Evolutionary conservation across 2,888 invertebrate genomes (phyloP).

Genomic region (Orchestes rusci): DNA sequence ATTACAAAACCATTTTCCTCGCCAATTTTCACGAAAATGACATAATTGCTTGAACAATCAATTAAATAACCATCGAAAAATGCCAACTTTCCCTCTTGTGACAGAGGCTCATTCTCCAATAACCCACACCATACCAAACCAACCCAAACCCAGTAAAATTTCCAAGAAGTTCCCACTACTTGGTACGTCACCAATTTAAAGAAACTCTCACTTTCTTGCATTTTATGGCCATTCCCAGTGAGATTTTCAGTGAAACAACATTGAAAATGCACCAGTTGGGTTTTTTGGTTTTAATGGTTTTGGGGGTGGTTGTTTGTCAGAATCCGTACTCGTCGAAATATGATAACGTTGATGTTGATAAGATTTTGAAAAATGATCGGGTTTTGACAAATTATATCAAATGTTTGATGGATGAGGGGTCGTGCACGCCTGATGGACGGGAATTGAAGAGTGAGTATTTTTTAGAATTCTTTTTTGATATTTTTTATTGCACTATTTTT

Average conservation of each 20-base stretch:
- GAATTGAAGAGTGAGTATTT: conserved; percentile 53
- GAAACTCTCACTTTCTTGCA: neutral
- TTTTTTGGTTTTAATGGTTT: conserved; percentile 8
- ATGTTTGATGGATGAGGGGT: conserved; percentile 54
- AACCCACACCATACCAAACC: no score
- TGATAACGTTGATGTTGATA: conserved; percentile 53
- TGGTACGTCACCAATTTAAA: neutral
- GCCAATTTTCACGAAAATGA: no score
- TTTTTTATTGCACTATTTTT: neutral
- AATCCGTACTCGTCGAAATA: conserved; percentile 45
- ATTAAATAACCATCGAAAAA: no score
- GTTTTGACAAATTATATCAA: conserved; percentile 55
- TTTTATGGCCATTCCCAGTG: no score
- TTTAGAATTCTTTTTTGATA: conserved; percentile 1
- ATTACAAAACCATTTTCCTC: no score
- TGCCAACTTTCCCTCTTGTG: no score
- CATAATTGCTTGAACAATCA: no score
- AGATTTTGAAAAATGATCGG: conserved; percentile 50
- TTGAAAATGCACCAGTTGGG: conserved; percentile 9
- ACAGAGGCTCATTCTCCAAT: no score
- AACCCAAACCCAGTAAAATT: no score
- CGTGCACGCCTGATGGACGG: conserved; percentile 53
- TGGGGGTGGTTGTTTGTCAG: conserved; percentile 8
- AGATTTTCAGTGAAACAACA: no score
- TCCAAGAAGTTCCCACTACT: no score